Evolutionary conservation across 37 sponge, comb jelly and placozoan species (phyloP), one percentile per base, ranked within the genome.

Genomic region (Amphimedon queenslandica): DNA sequence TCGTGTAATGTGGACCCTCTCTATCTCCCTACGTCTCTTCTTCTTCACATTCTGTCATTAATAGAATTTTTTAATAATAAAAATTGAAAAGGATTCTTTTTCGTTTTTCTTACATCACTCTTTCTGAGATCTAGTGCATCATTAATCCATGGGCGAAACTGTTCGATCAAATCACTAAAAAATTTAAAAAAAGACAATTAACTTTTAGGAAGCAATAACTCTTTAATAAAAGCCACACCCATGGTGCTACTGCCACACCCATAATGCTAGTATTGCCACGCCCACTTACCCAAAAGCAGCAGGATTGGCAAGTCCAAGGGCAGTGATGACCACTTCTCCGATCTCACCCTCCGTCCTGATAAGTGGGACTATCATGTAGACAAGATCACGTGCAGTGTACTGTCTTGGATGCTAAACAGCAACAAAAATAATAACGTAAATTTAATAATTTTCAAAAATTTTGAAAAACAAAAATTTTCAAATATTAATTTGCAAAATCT

Each of bases 231-330:
- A 3, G 29, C 60, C 60, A n/a, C n/a, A n/a, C n/a, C n/a, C n/a
- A n/a, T n/a, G n/a, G 42, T 25, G 18, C 63, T 60, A n/a, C n/a
- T 24, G 10, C 27, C 28, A 13, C 31, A 5, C 28, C 21, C 27
- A 40, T 30, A 24, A 72, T 30, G 33, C 31, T 42, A 56, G 4
- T 18, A 18, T 64, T 24, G 13, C 42, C 63, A 58, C 10, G 27
- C n/a, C 56, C 18, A 51, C 88, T 28, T 77, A 93, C 94, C 80
- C 75, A 63, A 93, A 93, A 64, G 87, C 90, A 36, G 63, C 38
- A 25, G 94, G 90, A 57, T 93, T 75, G 36, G 74, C 77, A 41
- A 88, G 69, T 0, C 94, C 94, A 27, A 93, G 81, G 1, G 94
- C 90, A 47, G 94, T 83, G 25, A 90, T 66, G 37, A 81, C 83